Percentiles rank a stretch among this genome's conserved stretches.
Evolutionary conservation across 1,140 invertebrate species (phyloP).

Genomic region (Cotesia vestalis): DNA sequence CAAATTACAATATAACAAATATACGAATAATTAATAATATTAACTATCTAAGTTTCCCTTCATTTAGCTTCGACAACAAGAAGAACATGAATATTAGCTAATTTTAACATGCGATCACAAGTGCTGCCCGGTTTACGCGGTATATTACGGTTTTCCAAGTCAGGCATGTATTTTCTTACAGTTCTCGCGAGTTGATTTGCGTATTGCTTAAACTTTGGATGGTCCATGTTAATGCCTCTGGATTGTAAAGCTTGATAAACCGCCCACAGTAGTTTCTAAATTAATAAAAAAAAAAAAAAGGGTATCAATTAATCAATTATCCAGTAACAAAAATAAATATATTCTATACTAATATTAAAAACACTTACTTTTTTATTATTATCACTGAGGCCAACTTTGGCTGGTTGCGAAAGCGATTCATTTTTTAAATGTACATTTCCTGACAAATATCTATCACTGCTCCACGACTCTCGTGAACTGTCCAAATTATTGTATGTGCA

Average conservation of each 20-base stretch:
- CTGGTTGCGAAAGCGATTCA: slow-evolving; percentile 32
- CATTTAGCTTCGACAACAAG: slow-evolving; percentile 71
- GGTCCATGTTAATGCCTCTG: slow-evolving; percentile 71
- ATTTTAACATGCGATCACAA: slow-evolving; percentile 68
- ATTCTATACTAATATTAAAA: slow-evolving; percentile 26
- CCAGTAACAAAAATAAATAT: background rate
- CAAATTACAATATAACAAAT: slow-evolving; percentile 18
- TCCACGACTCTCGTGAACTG: slow-evolving; percentile 43
- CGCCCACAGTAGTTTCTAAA: slow-evolving; percentile 77
- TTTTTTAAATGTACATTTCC: slow-evolving; percentile 44
- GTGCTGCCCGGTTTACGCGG: slow-evolving; percentile 65
- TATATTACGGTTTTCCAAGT: slow-evolving; percentile 57
- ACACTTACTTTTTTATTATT: slow-evolving; percentile 71
- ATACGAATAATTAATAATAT: background rate
- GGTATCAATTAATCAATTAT: no score
- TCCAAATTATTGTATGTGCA: slow-evolving; percentile 52
- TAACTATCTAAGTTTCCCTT: slow-evolving; percentile 28
- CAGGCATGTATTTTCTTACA: slow-evolving; percentile 67
- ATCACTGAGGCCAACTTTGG: slow-evolving; percentile 67
- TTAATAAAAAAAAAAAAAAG: slow-evolving; percentile 32
- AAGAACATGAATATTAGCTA: slow-evolving; percentile 71
- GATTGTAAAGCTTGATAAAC: slow-evolving; percentile 72
- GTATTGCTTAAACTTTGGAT: slow-evolving; percentile 72
- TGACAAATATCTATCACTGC: slow-evolving; percentile 44
- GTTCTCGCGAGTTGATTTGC: slow-evolving; percentile 68